phyloP scores from a whole-genome alignment of 2,797 vertebrate genomes.

The Myotis planiceps region DNA sequence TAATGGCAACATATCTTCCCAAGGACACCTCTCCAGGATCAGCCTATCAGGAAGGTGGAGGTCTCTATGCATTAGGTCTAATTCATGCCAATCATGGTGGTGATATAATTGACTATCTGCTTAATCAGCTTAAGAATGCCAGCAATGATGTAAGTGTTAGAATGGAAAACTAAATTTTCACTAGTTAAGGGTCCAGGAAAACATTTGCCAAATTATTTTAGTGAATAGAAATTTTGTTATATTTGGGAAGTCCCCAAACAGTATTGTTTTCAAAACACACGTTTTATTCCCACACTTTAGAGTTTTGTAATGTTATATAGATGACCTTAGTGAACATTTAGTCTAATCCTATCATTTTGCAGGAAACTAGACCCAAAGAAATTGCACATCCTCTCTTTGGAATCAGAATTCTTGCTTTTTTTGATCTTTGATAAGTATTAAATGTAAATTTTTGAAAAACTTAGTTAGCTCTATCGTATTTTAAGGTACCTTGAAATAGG shows the following conservation, averaged over 20 bases:
- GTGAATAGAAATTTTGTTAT: slow-evolving; percentile 2
- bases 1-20: slow-evolving; percentile 99
- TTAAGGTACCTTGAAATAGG: slow-evolving; percentile 16
- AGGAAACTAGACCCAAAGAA: neutral
- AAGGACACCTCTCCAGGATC: slow-evolving; percentile 99
- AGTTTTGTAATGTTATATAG: neutral
- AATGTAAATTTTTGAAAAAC: slow-evolving; percentile 25
- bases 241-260: slow-evolving; percentile 15
- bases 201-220: slow-evolving; percentile 17
- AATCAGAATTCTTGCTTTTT: slow-evolving; percentile 47
- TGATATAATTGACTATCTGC: slow-evolving; percentile 98
- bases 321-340: neutral
- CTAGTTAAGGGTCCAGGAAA: slow-evolving; percentile 22
- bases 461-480: slow-evolving; percentile 15
- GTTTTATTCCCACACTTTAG: neutral
- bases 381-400: neutral
- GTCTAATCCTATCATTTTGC: neutral
- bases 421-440: slow-evolving; percentile 11
- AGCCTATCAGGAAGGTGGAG: slow-evolving; percentile 98
- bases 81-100: slow-evolving; percentile 99
- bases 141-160: slow-evolving; percentile 95
- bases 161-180: neutral
- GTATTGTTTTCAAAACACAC: neutral
- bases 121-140: slow-evolving; percentile 98
- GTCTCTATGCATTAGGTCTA: slow-evolving; percentile 96